Percentiles rank a stretch among this genome's conserved stretches.
Conservation (phyloP, 2,113 vertebrate species). For the Dryoscopus gambensis region DNA sequence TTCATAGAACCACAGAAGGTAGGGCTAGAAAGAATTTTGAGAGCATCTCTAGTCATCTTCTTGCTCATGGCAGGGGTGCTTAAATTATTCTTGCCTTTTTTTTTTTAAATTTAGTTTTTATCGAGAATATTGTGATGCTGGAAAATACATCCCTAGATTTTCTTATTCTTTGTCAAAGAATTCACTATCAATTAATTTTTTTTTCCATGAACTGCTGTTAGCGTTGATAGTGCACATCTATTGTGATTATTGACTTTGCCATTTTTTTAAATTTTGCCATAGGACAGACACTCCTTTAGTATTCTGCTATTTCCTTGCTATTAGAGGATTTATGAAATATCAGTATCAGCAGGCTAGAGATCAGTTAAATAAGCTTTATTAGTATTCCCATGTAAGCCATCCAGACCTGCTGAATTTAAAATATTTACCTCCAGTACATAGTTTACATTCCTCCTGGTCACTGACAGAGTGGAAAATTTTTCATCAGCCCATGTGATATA, state of each 20-base stretch:
- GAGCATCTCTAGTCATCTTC: background rate
- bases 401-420: conserved; percentile 15
- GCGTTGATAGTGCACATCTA: background rate
- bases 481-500: background rate
- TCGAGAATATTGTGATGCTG: background rate
- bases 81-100: background rate
- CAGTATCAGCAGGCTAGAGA: background rate
- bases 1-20: background rate
- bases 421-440: background rate
- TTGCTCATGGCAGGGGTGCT: background rate
- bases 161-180: background rate
- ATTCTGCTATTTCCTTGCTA: background rate
- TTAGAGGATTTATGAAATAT: background rate
- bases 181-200: background rate
- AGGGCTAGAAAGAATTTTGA: background rate
- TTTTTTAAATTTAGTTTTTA: background rate
- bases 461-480: conserved; percentile 10
- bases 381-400: background rate
- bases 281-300: background rate
- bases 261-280: background rate
- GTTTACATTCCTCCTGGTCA: background rate
- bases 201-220: background rate
- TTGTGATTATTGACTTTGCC: background rate
- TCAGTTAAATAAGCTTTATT: background rate
- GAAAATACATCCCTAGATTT: background rate